Evolutionary conservation across 1,140 invertebrate species (phyloP), one percentile per base, ranked within the genome.

Genomic region (Bombus turneri): DNA sequence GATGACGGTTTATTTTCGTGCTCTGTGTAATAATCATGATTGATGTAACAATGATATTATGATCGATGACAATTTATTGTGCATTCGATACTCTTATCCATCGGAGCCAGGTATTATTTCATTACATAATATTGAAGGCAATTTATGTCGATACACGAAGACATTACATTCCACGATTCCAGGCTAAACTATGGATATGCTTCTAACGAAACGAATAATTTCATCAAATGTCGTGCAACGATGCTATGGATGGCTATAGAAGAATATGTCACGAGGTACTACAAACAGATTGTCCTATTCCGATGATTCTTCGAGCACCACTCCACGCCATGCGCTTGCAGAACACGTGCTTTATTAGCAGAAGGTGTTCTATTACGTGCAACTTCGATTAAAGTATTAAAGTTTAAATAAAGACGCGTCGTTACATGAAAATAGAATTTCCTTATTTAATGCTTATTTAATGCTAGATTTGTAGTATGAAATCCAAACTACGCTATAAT

Each of bases 11-110:
- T 85, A 64, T 64, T 80, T 85, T 80, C 53, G 25, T 2, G 68
- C 37, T 15, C 22, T 15, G 5, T 8, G 53, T 73, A 53, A 85
- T 85, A 80, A 85, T 80, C 83, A 39, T 59, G 68, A 85, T 73
- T 28, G 77, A 79, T 64, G 68, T 39, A 77, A 85, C 83, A 80
- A 85, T 80, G 76, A 62, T 72, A 72, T 62, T 39, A 31, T 64
- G 83, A 85, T 80, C 83, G 68, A 85, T 73, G 76, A 80, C 68
- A 80, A 79, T 80, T 72, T 62, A 84, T 22, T 34, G 15, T 9
- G 41, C 10, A 47, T 79, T 85, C 76, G 18, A 73, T 64, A 25
- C 57, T 72, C 53, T 53, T 53, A 73, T 69, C 37, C 57, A 31
- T 41, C 43, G 13, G 1, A 15, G 37, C 25, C 62, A 53, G 34